A percentile compares a stretch with the other conserved stretches of the same genome.
Evolutionary conservation across 2,888 invertebrate species (phyloP).

Genomic region (Yponomeuta sedellus): DNA sequence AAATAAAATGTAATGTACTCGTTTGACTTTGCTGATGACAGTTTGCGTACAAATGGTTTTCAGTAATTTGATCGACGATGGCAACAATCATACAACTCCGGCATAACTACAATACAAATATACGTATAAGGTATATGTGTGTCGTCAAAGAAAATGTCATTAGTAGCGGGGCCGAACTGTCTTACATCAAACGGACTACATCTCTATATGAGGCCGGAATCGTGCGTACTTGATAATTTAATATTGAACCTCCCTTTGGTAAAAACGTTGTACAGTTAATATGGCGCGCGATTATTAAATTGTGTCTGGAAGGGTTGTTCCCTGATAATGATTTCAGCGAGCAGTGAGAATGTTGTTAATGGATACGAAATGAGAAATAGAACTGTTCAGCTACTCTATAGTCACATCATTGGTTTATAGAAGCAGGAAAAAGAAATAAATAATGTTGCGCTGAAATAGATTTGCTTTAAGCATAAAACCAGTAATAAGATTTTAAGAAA

Average conservation of each 20-base stretch:
- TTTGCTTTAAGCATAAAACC: slow-evolving; percentile 53
- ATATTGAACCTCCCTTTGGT: slow-evolving; percentile 60
- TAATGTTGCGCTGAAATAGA: slow-evolving; percentile 30
- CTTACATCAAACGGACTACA: slow-evolving; percentile 68
- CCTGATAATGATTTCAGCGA: slow-evolving; percentile 21
- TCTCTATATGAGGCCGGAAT: slow-evolving; percentile 39
- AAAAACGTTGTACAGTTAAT: slow-evolving; percentile 54
- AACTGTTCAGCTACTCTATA: neutral
- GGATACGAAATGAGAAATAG: slow-evolving; percentile 10
- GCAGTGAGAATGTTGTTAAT: slow-evolving; percentile 15
- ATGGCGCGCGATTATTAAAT: slow-evolving; percentile 56
- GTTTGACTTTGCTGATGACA: no score
- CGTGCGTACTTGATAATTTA: slow-evolving; percentile 58
- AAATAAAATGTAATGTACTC: no score
- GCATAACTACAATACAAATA: neutral
- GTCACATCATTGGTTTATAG: neutral
- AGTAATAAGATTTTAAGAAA: slow-evolving; percentile 71
- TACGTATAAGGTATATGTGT: slow-evolving; percentile 29
- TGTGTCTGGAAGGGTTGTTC: slow-evolving; percentile 47
- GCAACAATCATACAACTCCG: no score
- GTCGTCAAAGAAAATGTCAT: slow-evolving; percentile 63
- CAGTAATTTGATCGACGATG: no score
- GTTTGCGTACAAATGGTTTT: no score
- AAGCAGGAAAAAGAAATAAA: neutral
- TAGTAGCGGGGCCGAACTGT: slow-evolving; percentile 52